Percentiles rank a stretch among this genome's conserved stretches.
These are phyloP conservation scores for Aurelia coerulea DNA, from an alignment of 30 jellyfish, hydroid and myxozoan genomes.

Conservation along the genomic window DNA sequence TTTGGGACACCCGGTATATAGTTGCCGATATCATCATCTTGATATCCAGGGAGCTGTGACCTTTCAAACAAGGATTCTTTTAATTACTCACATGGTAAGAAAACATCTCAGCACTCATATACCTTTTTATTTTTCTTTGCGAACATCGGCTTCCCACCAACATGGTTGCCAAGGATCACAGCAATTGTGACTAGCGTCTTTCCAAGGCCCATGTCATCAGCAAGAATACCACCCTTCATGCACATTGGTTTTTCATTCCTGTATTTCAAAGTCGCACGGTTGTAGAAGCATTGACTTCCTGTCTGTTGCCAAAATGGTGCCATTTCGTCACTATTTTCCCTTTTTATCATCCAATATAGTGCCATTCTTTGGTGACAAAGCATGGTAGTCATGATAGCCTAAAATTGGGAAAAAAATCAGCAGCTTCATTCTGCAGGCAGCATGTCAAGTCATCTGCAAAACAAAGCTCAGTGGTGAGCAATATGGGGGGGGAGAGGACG, in stretches of 20 bases:
- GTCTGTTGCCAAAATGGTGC: constrained; percentile 77
- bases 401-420: neutral
- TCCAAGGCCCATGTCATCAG: constrained; percentile 93
- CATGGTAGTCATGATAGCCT: constrained; percentile 63
- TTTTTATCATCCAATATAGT: constrained; percentile 71
- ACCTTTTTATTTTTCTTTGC: constrained; percentile 39
- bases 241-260: constrained; percentile 48
- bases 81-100: too few species aligned
- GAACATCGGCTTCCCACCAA: constrained; percentile 72
- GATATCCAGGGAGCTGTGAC: too few species aligned
- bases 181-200: constrained; percentile 69
- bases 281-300: constrained; percentile 13
- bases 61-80: too few species aligned
- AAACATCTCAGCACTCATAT: neutral
- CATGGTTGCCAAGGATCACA: constrained; percentile 65
- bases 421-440: neutral
- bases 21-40: too few species aligned
- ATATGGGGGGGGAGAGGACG: too few species aligned
- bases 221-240: constrained; percentile 81
- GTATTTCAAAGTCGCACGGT: constrained; percentile 51
- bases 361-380: constrained; percentile 79
- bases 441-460: too few species aligned
- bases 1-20: too few species aligned
- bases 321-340: constrained; percentile 68
- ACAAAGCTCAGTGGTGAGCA: too few species aligned